phyloP scores from a whole-genome alignment of 1,140 invertebrate species.

The Listronotus oregonensis region DNA sequence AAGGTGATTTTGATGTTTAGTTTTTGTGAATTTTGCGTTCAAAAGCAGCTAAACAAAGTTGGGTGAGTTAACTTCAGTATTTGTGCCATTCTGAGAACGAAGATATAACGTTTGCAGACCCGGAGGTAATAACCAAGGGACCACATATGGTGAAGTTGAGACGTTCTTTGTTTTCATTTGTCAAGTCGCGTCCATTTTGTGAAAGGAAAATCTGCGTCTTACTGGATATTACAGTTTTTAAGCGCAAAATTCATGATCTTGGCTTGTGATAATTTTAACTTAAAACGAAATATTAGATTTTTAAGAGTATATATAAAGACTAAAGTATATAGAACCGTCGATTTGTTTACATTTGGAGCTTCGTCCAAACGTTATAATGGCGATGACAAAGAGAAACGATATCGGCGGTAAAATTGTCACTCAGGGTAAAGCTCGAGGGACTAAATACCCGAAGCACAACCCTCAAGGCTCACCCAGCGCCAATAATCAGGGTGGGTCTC shows the following conservation, averaged over 20 bases:
- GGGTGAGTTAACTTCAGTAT: constrained; percentile 35
- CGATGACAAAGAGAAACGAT: constrained; percentile 39
- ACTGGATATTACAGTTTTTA: constrained; percentile 39
- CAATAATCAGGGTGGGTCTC: constrained; percentile 8
- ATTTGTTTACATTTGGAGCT: constrained; percentile 24
- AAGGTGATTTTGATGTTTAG: constrained; percentile 23
- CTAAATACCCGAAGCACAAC: constrained; percentile 26
- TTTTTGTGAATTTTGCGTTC: constrained; percentile 41
- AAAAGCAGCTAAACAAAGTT: constrained; percentile 34
- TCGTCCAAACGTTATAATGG: constrained; percentile 27
- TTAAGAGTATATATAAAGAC: constrained; percentile 21
- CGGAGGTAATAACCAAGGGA: constrained; percentile 4
- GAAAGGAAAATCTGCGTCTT: constrained; percentile 45
- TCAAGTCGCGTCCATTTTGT: constrained; percentile 52
- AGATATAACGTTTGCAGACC: background rate
- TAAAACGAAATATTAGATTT: constrained; percentile 15
- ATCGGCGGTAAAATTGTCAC: constrained; percentile 30
- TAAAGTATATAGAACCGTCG: constrained; percentile 17
- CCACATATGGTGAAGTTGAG: constrained; percentile 44
- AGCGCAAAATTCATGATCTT: constrained; percentile 44
- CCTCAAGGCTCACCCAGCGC: constrained; percentile 20
- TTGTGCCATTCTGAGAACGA: constrained; percentile 31
- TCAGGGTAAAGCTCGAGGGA: constrained; percentile 28
- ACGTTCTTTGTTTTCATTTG: constrained; percentile 40
- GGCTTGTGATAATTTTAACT: constrained; percentile 40